phyloP scores from a whole-genome alignment of 2,888 invertebrate species.

The Dicranocentrus wangi region DNA sequence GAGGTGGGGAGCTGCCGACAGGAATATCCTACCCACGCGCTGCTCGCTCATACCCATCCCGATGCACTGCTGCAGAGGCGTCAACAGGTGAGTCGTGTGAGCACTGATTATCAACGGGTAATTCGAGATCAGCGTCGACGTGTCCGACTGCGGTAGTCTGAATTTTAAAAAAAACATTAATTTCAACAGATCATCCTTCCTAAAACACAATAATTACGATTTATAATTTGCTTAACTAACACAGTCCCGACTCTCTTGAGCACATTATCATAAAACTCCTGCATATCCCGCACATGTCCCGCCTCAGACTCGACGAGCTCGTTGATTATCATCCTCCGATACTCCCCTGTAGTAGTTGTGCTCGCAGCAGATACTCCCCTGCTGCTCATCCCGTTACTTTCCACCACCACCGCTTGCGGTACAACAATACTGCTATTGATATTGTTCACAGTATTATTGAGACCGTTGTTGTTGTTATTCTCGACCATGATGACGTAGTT shows the following conservation, averaged over 20 bases:
- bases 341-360: conserved; percentile 80
- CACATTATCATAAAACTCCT: conserved; percentile 61
- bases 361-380: neutral
- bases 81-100: conserved; percentile 46
- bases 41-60: no score
- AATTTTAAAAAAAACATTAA: no score
- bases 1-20: conserved; percentile 87
- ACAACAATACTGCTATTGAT: neutral
- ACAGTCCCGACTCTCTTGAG: conserved; percentile 9
- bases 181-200: no score
- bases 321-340: conserved; percentile 88
- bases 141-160: neutral
- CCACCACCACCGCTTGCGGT: neutral
- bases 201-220: no score
- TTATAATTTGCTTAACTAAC: no score
- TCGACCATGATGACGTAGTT: conserved; percentile 86
- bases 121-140: neutral
- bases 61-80: conserved; percentile 75
- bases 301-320: conserved; percentile 94
- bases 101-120: neutral
- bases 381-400: neutral
- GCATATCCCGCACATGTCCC: conserved; percentile 90
- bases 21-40: conserved; percentile 91
- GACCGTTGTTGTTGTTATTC: neutral
- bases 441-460: neutral